Base-by-base conservation (phyloP, 2,113 vertebrate genomes). In the Cyanistes caeruleus region DNA sequence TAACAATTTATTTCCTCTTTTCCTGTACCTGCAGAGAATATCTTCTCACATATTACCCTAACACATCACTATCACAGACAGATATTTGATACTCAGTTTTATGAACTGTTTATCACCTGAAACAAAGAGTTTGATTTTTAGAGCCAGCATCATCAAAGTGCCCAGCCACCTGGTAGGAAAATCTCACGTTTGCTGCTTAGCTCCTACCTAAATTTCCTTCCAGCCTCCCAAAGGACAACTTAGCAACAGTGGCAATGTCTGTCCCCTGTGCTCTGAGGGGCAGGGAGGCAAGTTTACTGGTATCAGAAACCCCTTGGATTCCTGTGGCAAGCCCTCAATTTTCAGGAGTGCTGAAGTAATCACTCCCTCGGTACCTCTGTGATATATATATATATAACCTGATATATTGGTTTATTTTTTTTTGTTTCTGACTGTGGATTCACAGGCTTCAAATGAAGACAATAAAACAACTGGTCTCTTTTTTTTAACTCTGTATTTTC, bases 211-310 rank as follows among this genome's bases (percentile, higher is more conserved):
- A 67, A 48, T 10, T 43, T 19, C 6, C 24, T 59, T 39, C 12
- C 55, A 52, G 14, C 8, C n/a, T 82, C n/a, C 2, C 2, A 22
- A 28, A 78, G 13, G 10, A 10, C 51, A 81, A 5, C 11, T 14
- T 48, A 19, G 27, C 24, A 56, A 33, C 31, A 52, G 31, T 4
- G 3, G 13, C 43, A 58, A 16, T 0, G 0, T 3, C 3, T 13
- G 20, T 44, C 24, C 49, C 55, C 43, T 35, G 10, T 48, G 33
- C 13, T 21, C 58, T 21, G 11, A 51, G 5, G 5, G 20, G 2
- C 17, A 3, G 2, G 92, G 25, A 43, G 5, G 7, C 3, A 5
- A n/a, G 22, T 58, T 30, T 82, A 25, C 30, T 23, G 35, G 30
- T 9, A 33, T 4, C 15, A 5, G 7, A 62, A 56, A 56, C 18